Evolutionary conservation across 1,140 invertebrate species (phyloP).

Genomic region (Ips nitidus): DNA sequence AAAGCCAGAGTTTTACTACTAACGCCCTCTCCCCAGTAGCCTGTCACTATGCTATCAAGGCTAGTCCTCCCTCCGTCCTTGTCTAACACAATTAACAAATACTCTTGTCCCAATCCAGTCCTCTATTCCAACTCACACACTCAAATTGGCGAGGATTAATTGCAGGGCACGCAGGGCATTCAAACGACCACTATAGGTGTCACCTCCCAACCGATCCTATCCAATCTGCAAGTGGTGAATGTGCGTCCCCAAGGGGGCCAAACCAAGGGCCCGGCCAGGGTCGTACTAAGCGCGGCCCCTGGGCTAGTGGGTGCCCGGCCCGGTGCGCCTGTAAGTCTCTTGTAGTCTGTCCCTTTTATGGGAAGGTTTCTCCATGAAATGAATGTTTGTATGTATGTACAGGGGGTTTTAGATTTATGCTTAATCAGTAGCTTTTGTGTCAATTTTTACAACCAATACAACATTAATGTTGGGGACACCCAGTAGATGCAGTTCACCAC

Average conservation of each 20-base stretch:
- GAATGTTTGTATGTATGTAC: neutral
- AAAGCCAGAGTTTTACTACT: neutral
- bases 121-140: too few species aligned
- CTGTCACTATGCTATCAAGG: neutral
- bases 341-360: conserved; percentile 35
- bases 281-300: conserved; percentile 76
- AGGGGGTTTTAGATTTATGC: neutral
- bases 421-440: neutral
- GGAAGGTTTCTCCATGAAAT: conserved; percentile 31
- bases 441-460: too few species aligned
- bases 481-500: neutral
- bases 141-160: conserved; percentile 24
- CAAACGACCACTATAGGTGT: conserved; percentile 26
- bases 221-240: conserved; percentile 84
- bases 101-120: neutral
- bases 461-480: neutral
- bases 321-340: conserved; percentile 72
- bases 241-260: conserved; percentile 70
- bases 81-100: neutral
- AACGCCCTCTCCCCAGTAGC: too few species aligned
- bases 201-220: conserved; percentile 58
- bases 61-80: neutral
- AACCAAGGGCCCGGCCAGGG: conserved; percentile 70
- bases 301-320: conserved; percentile 80
- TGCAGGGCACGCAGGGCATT: conserved; percentile 34